A percentile compares a stretch with the other conserved stretches of the same genome.
Evolutionary conservation across 2,797 vertebrate species (phyloP).

Genomic region (Micrastur ruficollis): DNA sequence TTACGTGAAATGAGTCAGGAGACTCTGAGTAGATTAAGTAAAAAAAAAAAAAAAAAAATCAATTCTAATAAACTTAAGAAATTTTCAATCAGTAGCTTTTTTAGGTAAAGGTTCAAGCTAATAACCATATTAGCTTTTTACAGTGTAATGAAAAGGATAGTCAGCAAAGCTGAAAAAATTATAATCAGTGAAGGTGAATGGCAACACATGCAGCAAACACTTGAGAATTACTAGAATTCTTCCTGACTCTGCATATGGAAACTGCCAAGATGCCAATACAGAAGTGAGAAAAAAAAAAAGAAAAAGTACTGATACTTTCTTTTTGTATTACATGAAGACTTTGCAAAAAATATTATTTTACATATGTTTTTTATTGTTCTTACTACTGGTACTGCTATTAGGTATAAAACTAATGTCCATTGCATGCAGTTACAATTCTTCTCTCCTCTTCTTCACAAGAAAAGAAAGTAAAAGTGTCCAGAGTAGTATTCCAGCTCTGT

Average conservation of each 20-base stretch:
- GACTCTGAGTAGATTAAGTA: too few relatives aligned
- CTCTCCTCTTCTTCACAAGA: neutral
- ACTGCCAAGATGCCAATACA: neutral
- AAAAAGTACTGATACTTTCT: neutral
- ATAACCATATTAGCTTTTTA: neutral
- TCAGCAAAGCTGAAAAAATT: neutral
- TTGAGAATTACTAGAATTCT: constrained; percentile 15
- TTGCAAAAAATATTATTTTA: neutral
- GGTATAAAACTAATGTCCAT: neutral
- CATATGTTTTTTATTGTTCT: neutral
- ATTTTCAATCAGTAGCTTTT: neutral
- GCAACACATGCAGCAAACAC: neutral
- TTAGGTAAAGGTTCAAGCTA: neutral
- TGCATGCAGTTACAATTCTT: neutral
- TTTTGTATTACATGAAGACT: neutral
- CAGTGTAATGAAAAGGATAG: neutral
- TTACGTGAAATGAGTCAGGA: too few relatives aligned
- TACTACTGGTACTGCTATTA: neutral
- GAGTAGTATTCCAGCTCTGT: neutral
- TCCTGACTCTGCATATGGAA: constrained; percentile 37
- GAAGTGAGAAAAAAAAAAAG: constrained; percentile 7
- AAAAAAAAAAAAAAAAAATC: too few relatives aligned
- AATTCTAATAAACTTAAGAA: too few relatives aligned
- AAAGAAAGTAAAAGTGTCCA: neutral
- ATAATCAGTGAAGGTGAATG: neutral